These are phyloP conservation scores for Scrobipalpa atriplicella DNA, from an alignment of 2,888 invertebrate species.

Conservation along the genomic window DNA sequence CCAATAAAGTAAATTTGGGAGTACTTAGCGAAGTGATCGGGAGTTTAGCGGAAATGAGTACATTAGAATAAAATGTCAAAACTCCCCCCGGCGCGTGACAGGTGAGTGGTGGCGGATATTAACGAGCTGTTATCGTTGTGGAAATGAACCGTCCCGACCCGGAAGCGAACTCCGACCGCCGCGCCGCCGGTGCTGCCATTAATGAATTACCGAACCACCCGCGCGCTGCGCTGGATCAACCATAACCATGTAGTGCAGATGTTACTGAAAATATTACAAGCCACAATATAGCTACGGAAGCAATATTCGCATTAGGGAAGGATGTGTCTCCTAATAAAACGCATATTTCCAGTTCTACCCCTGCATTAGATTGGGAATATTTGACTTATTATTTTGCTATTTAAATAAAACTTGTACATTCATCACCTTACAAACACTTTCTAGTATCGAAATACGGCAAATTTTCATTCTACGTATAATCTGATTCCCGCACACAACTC, in stretches of 20 bases:
- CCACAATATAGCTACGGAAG: not conserved
- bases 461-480: not conserved
- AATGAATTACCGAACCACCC: slow-evolving; percentile 25
- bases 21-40: slow-evolving; percentile 20
- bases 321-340: not conserved
- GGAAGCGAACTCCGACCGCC: slow-evolving; percentile 24
- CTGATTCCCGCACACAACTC: not conserved
- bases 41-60: slow-evolving; percentile 25
- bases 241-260: slow-evolving; percentile 14
- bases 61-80: slow-evolving; percentile 28
- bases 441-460: not conserved
- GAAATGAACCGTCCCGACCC: slow-evolving; percentile 27
- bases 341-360: not conserved
- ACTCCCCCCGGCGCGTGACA: slow-evolving; percentile 23
- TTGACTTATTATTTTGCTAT: not conserved
- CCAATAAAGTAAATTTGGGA: slow-evolving; percentile 14
- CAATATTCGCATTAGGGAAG: not conserved
- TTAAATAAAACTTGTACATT: not conserved
- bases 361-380: no score
- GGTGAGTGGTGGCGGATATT: slow-evolving; percentile 29
- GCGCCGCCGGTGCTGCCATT: slow-evolving; percentile 16
- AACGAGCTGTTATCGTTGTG: slow-evolving; percentile 26
- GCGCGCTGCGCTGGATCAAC: slow-evolving; percentile 6
- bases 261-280: slow-evolving; percentile 22
- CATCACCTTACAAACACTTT: not conserved